Percentiles rank a stretch among this genome's conserved stretches.
Evolutionary conservation across 1,140 invertebrate species (phyloP).

Genomic region (Amyelois transitella): DNA sequence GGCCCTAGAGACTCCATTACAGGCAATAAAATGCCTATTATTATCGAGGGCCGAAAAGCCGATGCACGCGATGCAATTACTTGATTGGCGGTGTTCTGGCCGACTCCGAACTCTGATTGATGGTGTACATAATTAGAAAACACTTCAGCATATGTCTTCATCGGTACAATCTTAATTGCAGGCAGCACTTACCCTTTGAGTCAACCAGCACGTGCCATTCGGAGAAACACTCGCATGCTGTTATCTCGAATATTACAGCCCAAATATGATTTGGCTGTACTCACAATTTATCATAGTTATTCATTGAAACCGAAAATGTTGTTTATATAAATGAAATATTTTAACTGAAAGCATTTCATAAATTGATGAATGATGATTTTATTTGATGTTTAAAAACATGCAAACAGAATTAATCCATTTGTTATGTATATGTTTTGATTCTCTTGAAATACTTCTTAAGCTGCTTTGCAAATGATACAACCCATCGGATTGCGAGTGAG

Average conservation of each 20-base stretch:
- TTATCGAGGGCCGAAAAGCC: slow-evolving; percentile 73
- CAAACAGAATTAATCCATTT: background rate
- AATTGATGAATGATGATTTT: background rate
- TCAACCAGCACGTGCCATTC: slow-evolving; percentile 48
- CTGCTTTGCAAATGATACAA: slow-evolving; percentile 69
- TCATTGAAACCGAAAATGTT: background rate
- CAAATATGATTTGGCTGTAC: background rate
- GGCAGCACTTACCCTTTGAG: slow-evolving; percentile 64
- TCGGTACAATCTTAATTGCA: slow-evolving; percentile 67
- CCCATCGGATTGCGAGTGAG: slow-evolving; percentile 60
- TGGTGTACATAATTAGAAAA: slow-evolving; percentile 72
- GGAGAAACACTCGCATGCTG: slow-evolving; percentile 1
- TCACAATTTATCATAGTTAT: background rate
- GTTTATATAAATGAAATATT: too few species aligned
- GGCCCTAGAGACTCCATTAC: slow-evolving; percentile 73
- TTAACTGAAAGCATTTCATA: too few species aligned
- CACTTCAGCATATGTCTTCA: slow-evolving; percentile 71
- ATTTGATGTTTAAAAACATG: too few species aligned
- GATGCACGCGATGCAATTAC: slow-evolving; percentile 74
- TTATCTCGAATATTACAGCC: background rate
- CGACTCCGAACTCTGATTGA: slow-evolving; percentile 58
- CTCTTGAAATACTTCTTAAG: slow-evolving; percentile 53
- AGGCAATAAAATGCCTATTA: slow-evolving; percentile 73
- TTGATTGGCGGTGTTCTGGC: slow-evolving; percentile 70
- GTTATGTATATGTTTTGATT: slow-evolving; percentile 1